These are phyloP conservation scores for Seriola quinqueradiata DNA, from an alignment of 2,113 vertebrate genomes.

Conservation along the genomic window DNA sequence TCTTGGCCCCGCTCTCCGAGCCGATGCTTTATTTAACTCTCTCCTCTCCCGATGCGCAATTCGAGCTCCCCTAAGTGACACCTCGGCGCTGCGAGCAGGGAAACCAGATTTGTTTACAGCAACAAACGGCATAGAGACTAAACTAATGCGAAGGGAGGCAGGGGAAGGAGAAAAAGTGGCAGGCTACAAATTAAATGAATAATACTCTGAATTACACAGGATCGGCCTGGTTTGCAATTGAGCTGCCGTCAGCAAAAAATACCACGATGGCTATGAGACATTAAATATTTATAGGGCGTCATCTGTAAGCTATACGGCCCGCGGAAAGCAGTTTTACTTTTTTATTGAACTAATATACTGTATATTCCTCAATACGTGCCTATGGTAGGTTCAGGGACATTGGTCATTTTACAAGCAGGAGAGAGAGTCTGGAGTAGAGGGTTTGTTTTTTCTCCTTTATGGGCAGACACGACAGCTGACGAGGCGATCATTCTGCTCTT, in stretches of 20 bases:
- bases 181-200: slow-evolving; percentile 84
- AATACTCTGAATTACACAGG: slow-evolving; percentile 87
- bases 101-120: slow-evolving; percentile 41
- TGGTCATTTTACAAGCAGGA: slow-evolving; percentile 50
- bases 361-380: slow-evolving; percentile 59
- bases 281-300: slow-evolving; percentile 90
- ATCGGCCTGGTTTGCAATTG: slow-evolving; percentile 84
- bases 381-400: slow-evolving; percentile 29
- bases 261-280: slow-evolving; percentile 86
- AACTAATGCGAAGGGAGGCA: slow-evolving; percentile 31
- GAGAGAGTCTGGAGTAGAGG: background rate
- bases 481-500: slow-evolving; percentile 57
- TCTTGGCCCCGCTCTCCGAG: slow-evolving; percentile 8
- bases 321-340: slow-evolving; percentile 61
- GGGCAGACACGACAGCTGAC: slow-evolving; percentile 39
- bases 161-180: slow-evolving; percentile 8
- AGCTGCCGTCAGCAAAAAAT: slow-evolving; percentile 87
- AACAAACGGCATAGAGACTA: slow-evolving; percentile 26
- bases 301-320: slow-evolving; percentile 67
- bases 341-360: slow-evolving; percentile 81
- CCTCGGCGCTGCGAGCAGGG: slow-evolving; percentile 23
- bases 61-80: slow-evolving; percentile 60
- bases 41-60: slow-evolving; percentile 55
- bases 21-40: slow-evolving; percentile 51
- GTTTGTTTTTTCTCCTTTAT: slow-evolving; percentile 51